These are phyloP conservation scores for Venustoraphidia nigricollis DNA, from an alignment of 2,888 invertebrate genomes.

Conservation along the genomic window DNA sequence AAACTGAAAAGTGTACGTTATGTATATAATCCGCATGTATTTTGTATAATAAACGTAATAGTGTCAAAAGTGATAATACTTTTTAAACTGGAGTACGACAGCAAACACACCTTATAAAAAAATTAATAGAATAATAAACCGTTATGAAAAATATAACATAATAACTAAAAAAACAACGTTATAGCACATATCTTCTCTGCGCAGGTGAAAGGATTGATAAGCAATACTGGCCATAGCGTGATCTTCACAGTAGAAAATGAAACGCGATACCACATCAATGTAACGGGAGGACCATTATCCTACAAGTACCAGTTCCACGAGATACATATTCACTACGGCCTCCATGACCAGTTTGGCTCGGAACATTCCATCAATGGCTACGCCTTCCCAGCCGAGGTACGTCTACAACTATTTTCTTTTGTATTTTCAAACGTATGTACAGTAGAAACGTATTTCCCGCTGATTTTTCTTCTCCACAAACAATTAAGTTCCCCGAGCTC, in stretches of 20 bases:
- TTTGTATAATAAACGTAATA: no score
- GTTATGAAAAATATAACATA: no score
- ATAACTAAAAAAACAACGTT: background rate
- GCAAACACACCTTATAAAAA: no score
- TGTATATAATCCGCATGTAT: no score
- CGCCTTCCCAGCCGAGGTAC: constrained; percentile 94
- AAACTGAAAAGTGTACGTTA: no score
- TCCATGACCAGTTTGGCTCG: constrained; percentile 83
- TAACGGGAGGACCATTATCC: constrained; percentile 89
- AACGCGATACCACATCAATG: constrained; percentile 73
- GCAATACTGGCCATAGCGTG: constrained; percentile 90
- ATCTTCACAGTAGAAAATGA: constrained; percentile 82
- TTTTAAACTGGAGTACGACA: no score
- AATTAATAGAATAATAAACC: no score
- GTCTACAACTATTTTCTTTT: constrained; percentile 15
- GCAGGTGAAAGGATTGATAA: constrained; percentile 78
- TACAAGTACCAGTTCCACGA: constrained; percentile 92
- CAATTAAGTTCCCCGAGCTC: no score
- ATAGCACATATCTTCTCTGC: constrained; percentile 13
- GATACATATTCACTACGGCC: constrained; percentile 87
- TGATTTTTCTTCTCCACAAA: no score
- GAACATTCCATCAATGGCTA: constrained; percentile 95
- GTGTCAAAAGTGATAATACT: no score
- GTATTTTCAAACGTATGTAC: background rate
- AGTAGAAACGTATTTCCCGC: background rate